These are phyloP conservation scores for Theocolax elegans DNA, from an alignment of 1,140 invertebrate genomes.

Conservation along the genomic window DNA sequence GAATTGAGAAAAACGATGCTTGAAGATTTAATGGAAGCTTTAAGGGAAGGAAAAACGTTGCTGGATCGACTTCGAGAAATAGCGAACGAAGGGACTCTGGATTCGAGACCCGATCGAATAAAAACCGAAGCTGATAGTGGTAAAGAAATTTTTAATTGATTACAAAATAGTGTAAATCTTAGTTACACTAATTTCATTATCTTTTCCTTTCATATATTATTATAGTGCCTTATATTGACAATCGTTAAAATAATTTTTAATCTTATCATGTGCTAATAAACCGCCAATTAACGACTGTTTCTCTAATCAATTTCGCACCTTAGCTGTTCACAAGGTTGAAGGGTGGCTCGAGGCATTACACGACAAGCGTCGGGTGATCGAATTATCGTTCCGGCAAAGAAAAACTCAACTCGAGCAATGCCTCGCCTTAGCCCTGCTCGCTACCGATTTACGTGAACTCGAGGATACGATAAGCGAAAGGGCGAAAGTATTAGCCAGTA, in stretches of 20 bases:
- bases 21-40: conserved; percentile 79
- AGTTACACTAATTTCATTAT: too few relatives aligned
- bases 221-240: too few relatives aligned
- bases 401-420: conserved; percentile 82
- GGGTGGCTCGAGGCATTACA: conserved; percentile 82
- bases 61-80: conserved; percentile 77
- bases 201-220: too few relatives aligned
- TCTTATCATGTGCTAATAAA: too few relatives aligned
- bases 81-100: conserved; percentile 74
- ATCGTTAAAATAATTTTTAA: too few relatives aligned
- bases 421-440: conserved; percentile 78
- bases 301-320: too few relatives aligned
- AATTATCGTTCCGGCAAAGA: conserved; percentile 78
- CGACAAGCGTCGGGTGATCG: conserved; percentile 78
- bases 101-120: conserved; percentile 80
- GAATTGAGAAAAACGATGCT: conserved; percentile 77
- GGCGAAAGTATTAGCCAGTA: conserved; percentile 63
- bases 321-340: conserved; percentile 79
- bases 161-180: too few relatives aligned
- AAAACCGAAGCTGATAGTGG: conserved; percentile 73
- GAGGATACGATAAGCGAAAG: conserved; percentile 71
- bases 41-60: conserved; percentile 83
- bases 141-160: conserved; percentile 48
- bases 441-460: conserved; percentile 78
- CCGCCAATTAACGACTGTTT: too few relatives aligned